Evolutionary conservation across 2,113 vertebrate genomes (phyloP), one percentile per base, ranked within the genome.

Genomic region (Oncorhynchus nerka): DNA sequence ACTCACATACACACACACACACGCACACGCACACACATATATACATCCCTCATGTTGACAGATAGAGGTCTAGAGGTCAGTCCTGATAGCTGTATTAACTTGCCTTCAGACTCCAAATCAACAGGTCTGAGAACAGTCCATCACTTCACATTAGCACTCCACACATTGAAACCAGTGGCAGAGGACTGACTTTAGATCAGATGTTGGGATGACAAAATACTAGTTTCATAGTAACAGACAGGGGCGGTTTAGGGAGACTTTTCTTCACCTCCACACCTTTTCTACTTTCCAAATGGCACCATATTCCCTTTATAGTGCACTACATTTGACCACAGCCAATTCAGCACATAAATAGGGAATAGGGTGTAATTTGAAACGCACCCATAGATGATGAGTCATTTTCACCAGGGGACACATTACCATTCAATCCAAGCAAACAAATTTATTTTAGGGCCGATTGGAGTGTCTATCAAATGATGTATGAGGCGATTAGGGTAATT

Each of bases 11-110:
- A 30, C 5, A 39, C 73, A 62, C 57, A 24, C 28, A 55, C 26
- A 11, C 19, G 22, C 57, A 39, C 71, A 62, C 55, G 26, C 39
- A 49, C 68, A 59, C 49, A 28, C 69, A 34, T 28, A 61, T 64
- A 59, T n/a, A 39, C 65, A 64, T 61, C 4, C 32, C 34, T 67
- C 68, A 26, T 22, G 39, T 68, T 55, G 70, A 73, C 74, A 74
- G 69, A 67, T 55, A 70, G 68, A 72, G 55, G 55, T 57, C 55
- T 28, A 59, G 28, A 76, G 59, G 39, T 45, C 39, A 68, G 61
- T 30, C 8, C 28, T 64, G 9, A 22, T 19, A 26, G 6, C 22
- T n/a, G 11, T 64, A 64, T 3, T 64, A 24, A 26, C 19, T n/a
- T 15, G 62, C n/a, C 22, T 64, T 64, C 20, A 22, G n/a, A 64